Evolutionary conservation across 2,797 vertebrate genomes (phyloP).

Genomic region (Liparis tanakae): DNA sequence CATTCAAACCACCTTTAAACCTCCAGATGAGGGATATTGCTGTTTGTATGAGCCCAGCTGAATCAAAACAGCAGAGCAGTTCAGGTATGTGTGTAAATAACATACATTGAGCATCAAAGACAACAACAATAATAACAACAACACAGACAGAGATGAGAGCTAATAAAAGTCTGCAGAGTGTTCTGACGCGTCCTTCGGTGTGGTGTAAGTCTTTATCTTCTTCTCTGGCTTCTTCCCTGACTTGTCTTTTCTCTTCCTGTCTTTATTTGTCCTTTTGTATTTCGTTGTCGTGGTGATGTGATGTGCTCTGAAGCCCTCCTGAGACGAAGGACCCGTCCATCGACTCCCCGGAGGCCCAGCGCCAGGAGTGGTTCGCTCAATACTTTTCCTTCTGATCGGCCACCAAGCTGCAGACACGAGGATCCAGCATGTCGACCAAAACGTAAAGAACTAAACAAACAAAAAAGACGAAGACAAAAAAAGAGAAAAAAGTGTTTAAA

Average conservation of each 20-base stretch:
- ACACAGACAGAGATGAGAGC: neutral
- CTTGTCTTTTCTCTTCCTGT: constrained; percentile 30
- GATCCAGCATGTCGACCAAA: constrained; percentile 89
- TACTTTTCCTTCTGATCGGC: constrained; percentile 98
- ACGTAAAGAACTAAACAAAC: constrained; percentile 48
- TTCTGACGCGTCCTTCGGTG: neutral
- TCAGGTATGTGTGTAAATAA: neutral
- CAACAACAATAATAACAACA: neutral
- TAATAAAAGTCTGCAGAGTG: too few species aligned
- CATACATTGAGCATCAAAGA: neutral
- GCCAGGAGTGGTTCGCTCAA: constrained; percentile 98
- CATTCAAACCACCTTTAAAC: neutral
- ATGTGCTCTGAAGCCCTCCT: constrained; percentile 88
- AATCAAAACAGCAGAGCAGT: neutral
- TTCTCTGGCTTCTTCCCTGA: constrained; percentile 22
- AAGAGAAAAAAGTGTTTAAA: constrained; percentile 57
- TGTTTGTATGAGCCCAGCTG: neutral
- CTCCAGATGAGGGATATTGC: neutral
- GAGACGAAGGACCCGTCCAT: constrained; percentile 91
- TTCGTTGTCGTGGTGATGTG: constrained; percentile 7
- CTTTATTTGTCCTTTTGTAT: constrained; percentile 10
- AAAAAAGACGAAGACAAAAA: constrained; percentile 48
- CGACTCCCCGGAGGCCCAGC: constrained; percentile 92
- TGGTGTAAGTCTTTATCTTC: neutral
- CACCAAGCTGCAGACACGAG: constrained; percentile 71